Evolutionary conservation across 2,113 vertebrate genomes (phyloP).

Genomic region (Mesembrinibis cayennensis): DNA sequence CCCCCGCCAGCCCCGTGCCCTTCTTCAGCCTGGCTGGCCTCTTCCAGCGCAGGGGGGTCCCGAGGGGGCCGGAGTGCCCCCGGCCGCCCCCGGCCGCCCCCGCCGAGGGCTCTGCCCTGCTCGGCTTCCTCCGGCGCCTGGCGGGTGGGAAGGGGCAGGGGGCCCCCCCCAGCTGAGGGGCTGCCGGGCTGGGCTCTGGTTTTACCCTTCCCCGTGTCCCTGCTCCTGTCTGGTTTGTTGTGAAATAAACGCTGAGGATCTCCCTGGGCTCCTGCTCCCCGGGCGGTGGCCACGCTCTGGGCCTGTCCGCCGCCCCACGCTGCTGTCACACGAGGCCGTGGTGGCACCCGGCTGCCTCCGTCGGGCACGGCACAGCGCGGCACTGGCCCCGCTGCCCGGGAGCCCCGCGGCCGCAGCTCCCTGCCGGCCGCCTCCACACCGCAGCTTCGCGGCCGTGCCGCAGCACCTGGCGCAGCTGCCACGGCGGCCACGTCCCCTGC

Average conservation of each 20-base stretch:
- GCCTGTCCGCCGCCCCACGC: not conserved
- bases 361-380: too few species aligned
- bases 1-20: not conserved
- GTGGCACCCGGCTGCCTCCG: not conserved
- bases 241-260: not conserved
- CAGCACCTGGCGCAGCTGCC: not conserved
- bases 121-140: not conserved
- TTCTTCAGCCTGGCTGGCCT: not conserved
- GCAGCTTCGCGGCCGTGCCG: fast-evolving
- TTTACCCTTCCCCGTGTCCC: not conserved
- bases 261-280: not conserved
- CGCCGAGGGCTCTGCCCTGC: not conserved
- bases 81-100: not conserved
- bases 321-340: not conserved
- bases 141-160: not conserved
- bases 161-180: not conserved
- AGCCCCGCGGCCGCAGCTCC: too few species aligned
- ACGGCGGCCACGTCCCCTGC: not conserved
- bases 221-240: not conserved
- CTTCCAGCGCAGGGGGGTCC: not conserved
- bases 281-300: not conserved
- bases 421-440: not conserved
- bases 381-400: not conserved
- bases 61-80: not conserved
- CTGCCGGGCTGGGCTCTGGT: not conserved